Conservation (phyloP, 2,888 invertebrate species). For the Liposcelis brunnea region DNA sequence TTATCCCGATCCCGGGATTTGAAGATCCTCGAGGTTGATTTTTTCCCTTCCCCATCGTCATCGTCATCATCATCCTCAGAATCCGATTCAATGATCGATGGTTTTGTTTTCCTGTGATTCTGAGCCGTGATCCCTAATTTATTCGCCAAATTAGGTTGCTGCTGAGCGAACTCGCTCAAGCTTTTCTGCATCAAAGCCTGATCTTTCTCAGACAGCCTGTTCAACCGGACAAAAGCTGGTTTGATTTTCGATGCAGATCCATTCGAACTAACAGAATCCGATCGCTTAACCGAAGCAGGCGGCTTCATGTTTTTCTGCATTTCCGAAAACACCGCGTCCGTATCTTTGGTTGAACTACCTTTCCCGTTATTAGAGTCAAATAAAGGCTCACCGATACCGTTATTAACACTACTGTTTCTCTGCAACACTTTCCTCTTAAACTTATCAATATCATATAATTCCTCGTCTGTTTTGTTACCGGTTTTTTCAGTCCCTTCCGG, state of each 20-base stretch:
- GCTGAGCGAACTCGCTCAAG: slow-evolving; percentile 43
- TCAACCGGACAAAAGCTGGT: background rate
- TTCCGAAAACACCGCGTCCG: no score
- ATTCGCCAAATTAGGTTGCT: slow-evolving; percentile 37
- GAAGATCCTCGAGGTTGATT: slow-evolving; percentile 15
- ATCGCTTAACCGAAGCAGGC: no score
- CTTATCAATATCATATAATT: no score
- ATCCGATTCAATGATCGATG: slow-evolving; percentile 23
- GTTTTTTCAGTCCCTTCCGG: background rate
- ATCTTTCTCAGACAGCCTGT: slow-evolving; percentile 25
- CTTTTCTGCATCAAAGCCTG: slow-evolving; percentile 45
- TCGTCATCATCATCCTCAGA: slow-evolving; percentile 37
- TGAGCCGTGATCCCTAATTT: slow-evolving; percentile 32
- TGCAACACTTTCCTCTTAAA: no score
- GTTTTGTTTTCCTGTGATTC: slow-evolving; percentile 14
- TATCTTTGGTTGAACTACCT: no score
- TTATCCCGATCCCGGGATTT: slow-evolving; percentile 30
- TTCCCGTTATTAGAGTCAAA: no score
- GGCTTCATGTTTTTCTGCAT: no score
- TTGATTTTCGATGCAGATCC: background rate
- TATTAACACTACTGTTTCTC: no score
- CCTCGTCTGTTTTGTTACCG: no score
- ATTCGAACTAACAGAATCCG: no score
- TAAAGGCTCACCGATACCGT: slow-evolving; percentile 1
- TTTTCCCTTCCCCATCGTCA: no score